A percentile compares a stretch with the other conserved stretches of the same genome.
These are phyloP conservation scores for Capitella teleta DNA, from an alignment of 1,140 invertebrate genomes.

Conservation along the genomic window DNA sequence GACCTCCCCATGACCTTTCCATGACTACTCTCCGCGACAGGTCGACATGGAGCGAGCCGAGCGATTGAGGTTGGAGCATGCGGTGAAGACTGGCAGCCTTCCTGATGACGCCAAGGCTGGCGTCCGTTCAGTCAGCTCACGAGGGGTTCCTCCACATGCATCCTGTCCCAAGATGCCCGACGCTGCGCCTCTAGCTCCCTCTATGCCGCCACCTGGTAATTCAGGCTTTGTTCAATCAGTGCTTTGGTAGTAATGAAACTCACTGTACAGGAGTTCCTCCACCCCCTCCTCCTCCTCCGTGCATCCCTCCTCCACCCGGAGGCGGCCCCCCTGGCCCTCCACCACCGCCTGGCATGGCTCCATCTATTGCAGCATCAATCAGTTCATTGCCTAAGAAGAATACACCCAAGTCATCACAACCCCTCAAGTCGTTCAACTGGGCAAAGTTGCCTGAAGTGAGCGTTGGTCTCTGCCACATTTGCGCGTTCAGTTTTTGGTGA, in stretches of 20 bases:
- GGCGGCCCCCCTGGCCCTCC: background rate
- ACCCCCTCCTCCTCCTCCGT: slow-evolving; percentile 19
- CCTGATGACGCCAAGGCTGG: slow-evolving; percentile 81
- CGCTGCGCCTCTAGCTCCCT: background rate
- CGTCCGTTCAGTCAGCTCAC: too few species aligned
- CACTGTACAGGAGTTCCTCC: slow-evolving; percentile 45
- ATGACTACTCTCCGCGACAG: too few species aligned
- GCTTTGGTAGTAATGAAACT: too few species aligned
- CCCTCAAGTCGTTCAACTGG: slow-evolving; percentile 96
- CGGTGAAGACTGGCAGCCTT: slow-evolving; percentile 71
- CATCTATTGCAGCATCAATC: too few species aligned
- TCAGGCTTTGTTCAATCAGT: too few species aligned
- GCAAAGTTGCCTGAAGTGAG: slow-evolving; percentile 75
- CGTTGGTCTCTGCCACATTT: background rate
- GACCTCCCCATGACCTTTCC: too few species aligned
- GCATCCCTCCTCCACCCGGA: slow-evolving; percentile 41
- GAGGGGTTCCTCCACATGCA: background rate
- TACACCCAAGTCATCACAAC: slow-evolving; percentile 63
- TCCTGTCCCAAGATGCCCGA: background rate
- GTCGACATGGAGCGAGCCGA: slow-evolving; percentile 71
- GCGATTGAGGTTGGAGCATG: slow-evolving; percentile 64
- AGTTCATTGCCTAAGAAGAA: slow-evolving; percentile 50
- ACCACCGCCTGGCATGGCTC: background rate
- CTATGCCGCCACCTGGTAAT: too few species aligned
- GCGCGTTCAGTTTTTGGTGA: background rate